phyloP scores from a whole-genome alignment of 2,113 vertebrate genomes.

The Engraulis encrasicolus region DNA sequence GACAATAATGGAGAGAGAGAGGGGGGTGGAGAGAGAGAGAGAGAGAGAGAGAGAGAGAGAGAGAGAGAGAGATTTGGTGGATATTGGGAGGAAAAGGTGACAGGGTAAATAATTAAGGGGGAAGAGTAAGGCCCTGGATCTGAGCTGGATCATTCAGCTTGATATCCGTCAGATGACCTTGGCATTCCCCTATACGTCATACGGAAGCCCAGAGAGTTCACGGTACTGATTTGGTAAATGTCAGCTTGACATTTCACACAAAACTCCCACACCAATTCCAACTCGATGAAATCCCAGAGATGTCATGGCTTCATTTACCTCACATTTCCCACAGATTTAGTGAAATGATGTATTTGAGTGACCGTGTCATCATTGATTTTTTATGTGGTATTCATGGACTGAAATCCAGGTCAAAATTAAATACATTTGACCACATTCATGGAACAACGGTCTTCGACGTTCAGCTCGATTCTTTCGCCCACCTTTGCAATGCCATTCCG shows the following conservation, averaged over 20 bases:
- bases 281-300: not conserved
- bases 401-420: not conserved
- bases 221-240: not conserved
- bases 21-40: no score
- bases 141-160: not conserved
- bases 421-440: not conserved
- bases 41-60: no score
- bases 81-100: no score
- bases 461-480: not conserved
- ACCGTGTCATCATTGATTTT: not conserved
- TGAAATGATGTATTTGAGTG: not conserved
- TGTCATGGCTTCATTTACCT: not conserved
- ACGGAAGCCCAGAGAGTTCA: not conserved
- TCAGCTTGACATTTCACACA: slow-evolving; percentile 8
- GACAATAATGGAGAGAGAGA: no score
- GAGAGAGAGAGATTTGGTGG: no score
- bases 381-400: not conserved
- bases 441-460: no score
- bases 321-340: not conserved
- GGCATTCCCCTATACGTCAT: not conserved
- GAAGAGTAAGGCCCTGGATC: no score
- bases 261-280: not conserved
- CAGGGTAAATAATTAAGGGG: no score
- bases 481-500: not conserved
- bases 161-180: not conserved